Evolutionary conservation across 2,113 vertebrate genomes (phyloP).

Genomic region (Caranx ignobilis): DNA sequence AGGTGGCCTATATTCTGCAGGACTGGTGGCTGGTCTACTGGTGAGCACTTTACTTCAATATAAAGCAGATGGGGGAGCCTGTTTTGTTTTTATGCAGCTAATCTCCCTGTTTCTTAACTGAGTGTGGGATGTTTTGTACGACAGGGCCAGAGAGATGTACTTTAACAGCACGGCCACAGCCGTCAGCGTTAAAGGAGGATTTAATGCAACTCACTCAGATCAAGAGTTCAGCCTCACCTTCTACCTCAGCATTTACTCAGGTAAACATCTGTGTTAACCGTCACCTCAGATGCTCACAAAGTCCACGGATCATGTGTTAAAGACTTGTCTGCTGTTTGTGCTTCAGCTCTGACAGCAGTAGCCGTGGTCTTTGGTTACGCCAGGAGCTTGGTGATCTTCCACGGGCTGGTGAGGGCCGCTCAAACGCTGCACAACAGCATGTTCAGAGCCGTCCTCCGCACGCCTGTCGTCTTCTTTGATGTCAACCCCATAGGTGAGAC

Average conservation of each 20-base stretch:
- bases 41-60: conserved; percentile 48
- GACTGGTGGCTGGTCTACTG: conserved; percentile 99
- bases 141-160: conserved; percentile 71
- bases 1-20: conserved; percentile 90
- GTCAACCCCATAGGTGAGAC: conserved; percentile 91
- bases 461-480: conserved; percentile 93
- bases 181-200: background rate
- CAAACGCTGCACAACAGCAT: conserved; percentile 92
- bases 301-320: too few species aligned
- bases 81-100: background rate
- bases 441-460: conserved; percentile 90
- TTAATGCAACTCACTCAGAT: conserved; percentile 42
- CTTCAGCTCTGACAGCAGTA: conserved; percentile 87
- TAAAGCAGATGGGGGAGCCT: background rate
- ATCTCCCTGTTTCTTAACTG: too few species aligned
- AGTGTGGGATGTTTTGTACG: background rate
- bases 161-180: conserved; percentile 27
- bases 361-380: conserved; percentile 88
- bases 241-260: conserved; percentile 91
- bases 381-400: conserved; percentile 87
- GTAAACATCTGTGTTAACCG: conserved; percentile 65
- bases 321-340: conserved; percentile 23
- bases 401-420: conserved; percentile 87
- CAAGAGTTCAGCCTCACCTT: conserved; percentile 79
- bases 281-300: too few species aligned